Conservation (phyloP, 2,888 invertebrate species). For the Nomada ruficornis region DNA sequence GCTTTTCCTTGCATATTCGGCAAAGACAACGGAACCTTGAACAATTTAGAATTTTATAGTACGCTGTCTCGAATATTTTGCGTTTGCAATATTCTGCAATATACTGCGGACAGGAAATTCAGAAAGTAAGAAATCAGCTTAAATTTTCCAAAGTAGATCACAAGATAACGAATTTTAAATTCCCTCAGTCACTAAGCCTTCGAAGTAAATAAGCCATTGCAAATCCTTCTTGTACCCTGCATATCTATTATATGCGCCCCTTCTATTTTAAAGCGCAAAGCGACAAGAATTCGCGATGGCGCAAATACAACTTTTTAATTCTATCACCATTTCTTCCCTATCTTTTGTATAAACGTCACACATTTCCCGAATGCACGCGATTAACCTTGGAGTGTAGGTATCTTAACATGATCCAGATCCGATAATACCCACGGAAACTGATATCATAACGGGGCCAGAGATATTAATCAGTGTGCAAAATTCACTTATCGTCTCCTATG, state of each 20-base stretch:
- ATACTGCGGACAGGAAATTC: neutral
- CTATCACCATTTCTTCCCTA: neutral
- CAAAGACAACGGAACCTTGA: neutral
- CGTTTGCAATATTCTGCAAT: neutral
- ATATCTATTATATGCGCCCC: neutral
- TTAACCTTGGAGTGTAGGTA: neutral
- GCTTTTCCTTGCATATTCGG: neutral
- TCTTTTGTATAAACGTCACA: neutral
- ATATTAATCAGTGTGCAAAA: neutral
- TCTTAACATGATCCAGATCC: neutral
- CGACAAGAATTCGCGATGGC: neutral
- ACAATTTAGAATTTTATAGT: neutral
- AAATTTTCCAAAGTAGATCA: neutral
- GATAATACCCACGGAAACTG: neutral
- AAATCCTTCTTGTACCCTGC: conserved; percentile 2
- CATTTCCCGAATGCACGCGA: conserved; percentile 1
- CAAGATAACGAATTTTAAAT: neutral
- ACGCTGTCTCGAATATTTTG: neutral
- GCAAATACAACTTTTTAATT: conserved; percentile 5
- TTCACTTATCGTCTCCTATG: neutral
- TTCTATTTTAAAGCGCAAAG: neutral
- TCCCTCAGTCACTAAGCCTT: neutral
- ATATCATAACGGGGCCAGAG: neutral
- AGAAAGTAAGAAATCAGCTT: neutral
- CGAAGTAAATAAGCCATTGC: neutral